A percentile compares a stretch with the other conserved stretches of the same genome.
phyloP scores from a whole-genome alignment of 2,113 vertebrate genomes.

The Carettochelys insculpta region DNA sequence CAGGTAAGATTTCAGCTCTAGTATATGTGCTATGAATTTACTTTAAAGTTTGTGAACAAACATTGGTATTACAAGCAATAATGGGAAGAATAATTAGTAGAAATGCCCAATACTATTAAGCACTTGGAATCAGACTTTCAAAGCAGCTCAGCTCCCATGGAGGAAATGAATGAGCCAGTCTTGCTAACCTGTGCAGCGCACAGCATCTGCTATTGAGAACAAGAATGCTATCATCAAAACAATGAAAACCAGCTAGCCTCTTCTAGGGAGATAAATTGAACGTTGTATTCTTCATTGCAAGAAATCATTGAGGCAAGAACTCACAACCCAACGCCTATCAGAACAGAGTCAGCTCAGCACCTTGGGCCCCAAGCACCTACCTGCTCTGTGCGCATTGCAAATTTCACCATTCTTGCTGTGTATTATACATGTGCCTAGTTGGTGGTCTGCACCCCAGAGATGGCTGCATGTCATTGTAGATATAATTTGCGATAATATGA shows the following conservation, averaged over 20 bases:
- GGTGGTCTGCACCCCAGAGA: neutral
- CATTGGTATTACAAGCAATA: neutral
- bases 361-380: neutral
- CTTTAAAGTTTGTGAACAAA: neutral
- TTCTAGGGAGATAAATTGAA: neutral
- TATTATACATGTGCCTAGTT: neutral
- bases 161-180: neutral
- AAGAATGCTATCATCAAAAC: neutral
- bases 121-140: neutral
- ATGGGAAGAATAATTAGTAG: neutral
- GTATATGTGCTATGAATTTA: neutral
- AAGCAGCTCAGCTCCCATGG: neutral
- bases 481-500: no score
- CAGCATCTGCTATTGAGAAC: neutral
- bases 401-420: neutral
- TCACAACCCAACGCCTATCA: neutral
- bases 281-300: neutral
- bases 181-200: rapidly evolving
- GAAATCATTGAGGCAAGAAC: neutral
- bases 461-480: neutral
- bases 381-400: neutral
- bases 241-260: neutral
- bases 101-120: neutral
- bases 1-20: conserved; percentile 41
- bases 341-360: neutral